Evolutionary conservation across 2,113 vertebrate genomes (phyloP).

Genomic region (Holacanthus passer): DNA sequence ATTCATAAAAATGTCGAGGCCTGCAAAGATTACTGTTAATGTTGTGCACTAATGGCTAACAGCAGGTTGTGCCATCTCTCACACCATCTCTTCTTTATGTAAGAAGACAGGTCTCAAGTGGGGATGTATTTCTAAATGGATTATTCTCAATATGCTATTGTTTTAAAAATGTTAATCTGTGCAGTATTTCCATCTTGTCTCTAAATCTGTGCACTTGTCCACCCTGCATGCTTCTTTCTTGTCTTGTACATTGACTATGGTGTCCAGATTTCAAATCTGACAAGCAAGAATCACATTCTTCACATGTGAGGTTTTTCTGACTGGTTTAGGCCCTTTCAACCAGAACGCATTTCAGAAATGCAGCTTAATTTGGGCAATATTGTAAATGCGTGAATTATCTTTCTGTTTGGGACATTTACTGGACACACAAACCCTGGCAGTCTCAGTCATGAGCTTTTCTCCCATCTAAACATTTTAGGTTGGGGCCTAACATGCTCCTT

Average conservation of each 20-base stretch:
- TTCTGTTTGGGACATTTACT: background rate
- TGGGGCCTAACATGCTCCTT: background rate
- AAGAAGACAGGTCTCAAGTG: slow-evolving; percentile 31
- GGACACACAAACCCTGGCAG: background rate
- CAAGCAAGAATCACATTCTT: background rate
- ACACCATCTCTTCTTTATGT: slow-evolving; percentile 14
- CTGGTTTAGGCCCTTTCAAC: background rate
- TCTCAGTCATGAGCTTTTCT: background rate
- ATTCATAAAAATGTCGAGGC: slow-evolving; percentile 12
- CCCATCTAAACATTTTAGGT: background rate
- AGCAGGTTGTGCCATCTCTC: slow-evolving; percentile 46
- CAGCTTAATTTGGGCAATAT: background rate
- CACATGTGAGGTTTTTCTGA: background rate
- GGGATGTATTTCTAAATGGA: slow-evolving; percentile 17
- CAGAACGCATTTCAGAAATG: background rate
- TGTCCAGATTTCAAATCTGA: background rate
- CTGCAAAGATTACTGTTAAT: background rate
- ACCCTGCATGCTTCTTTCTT: background rate
- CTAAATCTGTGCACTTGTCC: background rate
- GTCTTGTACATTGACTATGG: background rate
- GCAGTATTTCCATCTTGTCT: background rate
- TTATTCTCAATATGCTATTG: background rate
- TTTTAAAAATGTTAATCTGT: slow-evolving; percentile 17
- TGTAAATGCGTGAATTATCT: background rate
- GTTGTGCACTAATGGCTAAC: background rate